These are phyloP conservation scores for Hoplodrina blanda DNA, from an alignment of 2,888 invertebrate genomes.

Conservation along the genomic window DNA sequence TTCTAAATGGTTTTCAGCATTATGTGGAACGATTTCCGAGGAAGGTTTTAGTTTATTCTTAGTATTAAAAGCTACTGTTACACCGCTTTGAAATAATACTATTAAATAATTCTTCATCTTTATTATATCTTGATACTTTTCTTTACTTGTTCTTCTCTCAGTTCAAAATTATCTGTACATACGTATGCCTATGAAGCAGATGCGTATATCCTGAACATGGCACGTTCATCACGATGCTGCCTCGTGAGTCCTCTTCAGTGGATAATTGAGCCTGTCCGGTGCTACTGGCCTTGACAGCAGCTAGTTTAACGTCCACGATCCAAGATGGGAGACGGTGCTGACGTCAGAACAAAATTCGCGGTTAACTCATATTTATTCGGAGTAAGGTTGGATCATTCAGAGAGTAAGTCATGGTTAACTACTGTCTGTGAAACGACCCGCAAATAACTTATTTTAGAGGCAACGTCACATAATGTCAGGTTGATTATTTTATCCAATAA, in stretches of 20 bases:
- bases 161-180: neutral
- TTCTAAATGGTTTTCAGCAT: slow-evolving; percentile 28
- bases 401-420: slow-evolving; percentile 56
- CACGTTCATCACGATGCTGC: slow-evolving; percentile 34
- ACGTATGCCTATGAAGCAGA: slow-evolving; percentile 6
- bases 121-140: neutral
- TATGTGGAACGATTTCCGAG: slow-evolving; percentile 8
- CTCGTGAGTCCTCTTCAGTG: slow-evolving; percentile 66
- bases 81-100: neutral
- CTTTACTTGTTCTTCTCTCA: neutral
- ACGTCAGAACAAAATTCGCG: slow-evolving; percentile 53
- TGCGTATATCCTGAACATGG: slow-evolving; percentile 45
- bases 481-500: slow-evolving; percentile 1
- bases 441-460: neutral
- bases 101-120: neutral
- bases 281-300: slow-evolving; percentile 69
- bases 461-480: neutral
- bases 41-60: slow-evolving; percentile 16
- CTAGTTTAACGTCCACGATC: slow-evolving; percentile 55
- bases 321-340: slow-evolving; percentile 51
- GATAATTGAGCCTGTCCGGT: slow-evolving; percentile 75
- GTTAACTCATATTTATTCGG: slow-evolving; percentile 35
- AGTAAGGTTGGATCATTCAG: slow-evolving; percentile 37
- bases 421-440: slow-evolving; percentile 4
- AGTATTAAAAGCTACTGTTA: slow-evolving; percentile 11